phyloP scores from a whole-genome alignment of 2,888 invertebrate species.

The Hydriomena furcata region DNA sequence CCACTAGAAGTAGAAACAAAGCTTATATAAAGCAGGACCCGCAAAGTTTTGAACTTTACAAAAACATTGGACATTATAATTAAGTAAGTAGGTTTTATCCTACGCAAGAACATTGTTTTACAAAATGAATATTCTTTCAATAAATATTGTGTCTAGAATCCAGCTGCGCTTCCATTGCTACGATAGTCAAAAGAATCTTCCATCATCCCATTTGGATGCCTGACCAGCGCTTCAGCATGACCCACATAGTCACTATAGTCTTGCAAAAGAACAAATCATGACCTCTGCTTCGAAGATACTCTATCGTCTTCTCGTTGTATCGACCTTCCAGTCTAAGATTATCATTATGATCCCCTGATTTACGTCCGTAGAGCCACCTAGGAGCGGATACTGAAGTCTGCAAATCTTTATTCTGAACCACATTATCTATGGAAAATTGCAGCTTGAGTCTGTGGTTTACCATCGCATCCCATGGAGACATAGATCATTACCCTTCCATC shows the following conservation, averaged over 20 bases:
- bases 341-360: constrained; percentile 42
- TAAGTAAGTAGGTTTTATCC: too few relatives aligned
- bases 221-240: constrained; percentile 66
- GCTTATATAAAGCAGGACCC: constrained; percentile 29
- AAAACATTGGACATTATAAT: too few relatives aligned
- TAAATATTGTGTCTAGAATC: constrained; percentile 48
- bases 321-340: constrained; percentile 60
- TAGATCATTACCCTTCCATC: constrained; percentile 71
- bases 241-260: constrained; percentile 56
- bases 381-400: constrained; percentile 61
- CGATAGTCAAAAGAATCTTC: constrained; percentile 72
- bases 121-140: constrained; percentile 3
- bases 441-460: constrained; percentile 72
- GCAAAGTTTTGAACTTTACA: too few relatives aligned
- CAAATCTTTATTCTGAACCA: constrained; percentile 58
- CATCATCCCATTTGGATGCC: constrained; percentile 61
- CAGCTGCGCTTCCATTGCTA: constrained; percentile 68
- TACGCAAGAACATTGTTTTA: constrained; percentile 8
- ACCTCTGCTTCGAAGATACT: constrained; percentile 59
- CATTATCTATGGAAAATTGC: constrained; percentile 73
- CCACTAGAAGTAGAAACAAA: constrained; percentile 35
- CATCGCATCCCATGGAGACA: constrained; percentile 73
- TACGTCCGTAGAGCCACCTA: constrained; percentile 66
- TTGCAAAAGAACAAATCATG: constrained; percentile 55
- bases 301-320: constrained; percentile 55